Evolutionary conservation across 2,797 vertebrate genomes (phyloP).

Genomic region (Erethizon dorsatum): DNA sequence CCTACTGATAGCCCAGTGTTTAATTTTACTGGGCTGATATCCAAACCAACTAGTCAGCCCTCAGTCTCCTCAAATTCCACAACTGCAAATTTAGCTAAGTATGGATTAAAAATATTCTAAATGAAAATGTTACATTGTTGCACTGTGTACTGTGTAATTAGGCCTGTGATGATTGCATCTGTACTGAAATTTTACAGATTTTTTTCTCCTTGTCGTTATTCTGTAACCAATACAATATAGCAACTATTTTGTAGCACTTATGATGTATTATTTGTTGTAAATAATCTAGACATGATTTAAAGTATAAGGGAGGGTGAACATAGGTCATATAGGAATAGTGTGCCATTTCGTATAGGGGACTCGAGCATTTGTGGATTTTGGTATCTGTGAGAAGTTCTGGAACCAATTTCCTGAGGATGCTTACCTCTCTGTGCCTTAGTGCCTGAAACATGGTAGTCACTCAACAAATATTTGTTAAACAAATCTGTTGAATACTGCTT

Average conservation of each 20-base stretch:
- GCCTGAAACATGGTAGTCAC: background rate
- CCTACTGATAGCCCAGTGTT: background rate
- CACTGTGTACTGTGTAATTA: background rate
- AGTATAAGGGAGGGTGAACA: background rate
- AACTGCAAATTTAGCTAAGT: background rate
- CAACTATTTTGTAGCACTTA: background rate
- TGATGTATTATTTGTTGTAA: background rate
- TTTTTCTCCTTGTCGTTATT: background rate
- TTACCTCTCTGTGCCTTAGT: background rate
- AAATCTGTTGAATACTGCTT: slow-evolving; percentile 3
- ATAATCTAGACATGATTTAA: background rate
- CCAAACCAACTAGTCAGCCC: background rate
- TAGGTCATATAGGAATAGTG: background rate
- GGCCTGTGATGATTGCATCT: background rate
- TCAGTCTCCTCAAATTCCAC: background rate
- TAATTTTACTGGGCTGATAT: background rate
- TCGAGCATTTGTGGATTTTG: background rate
- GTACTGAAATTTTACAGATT: background rate
- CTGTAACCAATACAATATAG: background rate
- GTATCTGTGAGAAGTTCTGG: background rate
- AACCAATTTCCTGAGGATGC: background rate
- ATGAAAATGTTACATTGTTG: background rate
- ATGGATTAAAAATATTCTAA: background rate
- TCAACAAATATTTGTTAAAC: slow-evolving; percentile 19
- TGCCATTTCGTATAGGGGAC: background rate